Conservation (phyloP, 2,797 vertebrate species). For the Craterocephalus amniculus region DNA sequence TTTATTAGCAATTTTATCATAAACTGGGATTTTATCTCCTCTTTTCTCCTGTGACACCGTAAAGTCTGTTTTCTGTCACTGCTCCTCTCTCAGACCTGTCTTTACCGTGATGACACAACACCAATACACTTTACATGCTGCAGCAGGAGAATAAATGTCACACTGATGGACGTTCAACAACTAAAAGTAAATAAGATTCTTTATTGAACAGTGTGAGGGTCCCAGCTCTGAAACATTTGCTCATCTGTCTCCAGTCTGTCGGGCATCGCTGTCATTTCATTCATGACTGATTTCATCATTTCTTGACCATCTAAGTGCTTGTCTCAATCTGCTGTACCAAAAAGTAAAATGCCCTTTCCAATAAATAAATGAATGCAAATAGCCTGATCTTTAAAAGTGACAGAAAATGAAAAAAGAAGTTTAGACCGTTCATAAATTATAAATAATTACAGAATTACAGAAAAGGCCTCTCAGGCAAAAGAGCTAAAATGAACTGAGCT, state of each 20-base stretch:
- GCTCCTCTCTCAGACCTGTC: slow-evolving; percentile 9
- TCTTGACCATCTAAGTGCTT: slow-evolving; percentile 1
- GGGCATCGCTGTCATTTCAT: slow-evolving; percentile 11
- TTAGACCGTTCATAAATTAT: neutral
- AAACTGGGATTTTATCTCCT: neutral
- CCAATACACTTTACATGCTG: slow-evolving; percentile 26
- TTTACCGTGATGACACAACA: slow-evolving; percentile 15
- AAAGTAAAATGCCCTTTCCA: neutral
- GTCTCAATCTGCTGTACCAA: neutral
- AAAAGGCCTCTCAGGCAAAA: neutral
- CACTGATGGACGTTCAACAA: slow-evolving; percentile 38
- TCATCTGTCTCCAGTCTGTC: slow-evolving; percentile 23
- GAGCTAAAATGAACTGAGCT: neutral
- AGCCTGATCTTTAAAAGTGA: too few species aligned
- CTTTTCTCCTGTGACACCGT: neutral
- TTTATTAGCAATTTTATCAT: slow-evolving; percentile 3
- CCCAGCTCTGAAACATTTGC: slow-evolving; percentile 4
- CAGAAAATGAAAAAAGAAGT: neutral
- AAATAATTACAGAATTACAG: neutral
- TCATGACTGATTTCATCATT: slow-evolving; percentile 11
- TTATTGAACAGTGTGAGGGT: slow-evolving; percentile 19
- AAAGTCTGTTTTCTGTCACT: slow-evolving; percentile 24
- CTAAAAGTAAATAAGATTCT: slow-evolving; percentile 37
- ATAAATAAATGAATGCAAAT: neutral
- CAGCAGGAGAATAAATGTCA: slow-evolving; percentile 45